phyloP scores from a whole-genome alignment of 2,888 invertebrate genomes.

The Octonoba sinensis region DNA sequence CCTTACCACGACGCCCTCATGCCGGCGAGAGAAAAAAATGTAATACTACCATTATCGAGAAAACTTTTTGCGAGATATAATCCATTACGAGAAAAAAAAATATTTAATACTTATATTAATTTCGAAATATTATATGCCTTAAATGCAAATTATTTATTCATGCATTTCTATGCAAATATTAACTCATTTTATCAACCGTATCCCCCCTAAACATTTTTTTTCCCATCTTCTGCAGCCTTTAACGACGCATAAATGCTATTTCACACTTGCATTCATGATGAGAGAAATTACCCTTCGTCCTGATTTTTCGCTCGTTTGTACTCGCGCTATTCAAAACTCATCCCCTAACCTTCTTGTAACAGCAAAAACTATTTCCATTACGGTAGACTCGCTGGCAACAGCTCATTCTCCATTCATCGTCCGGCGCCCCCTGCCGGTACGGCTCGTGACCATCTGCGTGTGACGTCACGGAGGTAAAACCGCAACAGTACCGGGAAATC shows the following conservation, averaged over 20 bases:
- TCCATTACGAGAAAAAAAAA: too few relatives aligned
- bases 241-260: slow-evolving; percentile 27
- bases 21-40: too few relatives aligned
- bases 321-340: slow-evolving; percentile 5
- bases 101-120: too few relatives aligned
- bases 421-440: slow-evolving; percentile 39
- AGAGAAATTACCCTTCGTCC: slow-evolving; percentile 40
- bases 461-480: slow-evolving; percentile 55
- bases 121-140: too few relatives aligned
- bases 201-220: slow-evolving; percentile 13
- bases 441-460: slow-evolving; percentile 43
- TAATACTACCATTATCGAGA: too few relatives aligned
- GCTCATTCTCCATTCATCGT: slow-evolving; percentile 33
- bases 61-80: too few relatives aligned
- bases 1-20: too few relatives aligned
- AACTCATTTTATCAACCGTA: background rate
- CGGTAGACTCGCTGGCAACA: slow-evolving; percentile 51
- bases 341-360: slow-evolving; percentile 6
- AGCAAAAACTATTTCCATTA: slow-evolving; percentile 49
- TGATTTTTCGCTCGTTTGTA: slow-evolving; percentile 55
- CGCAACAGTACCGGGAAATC: slow-evolving; percentile 56
- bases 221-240: background rate
- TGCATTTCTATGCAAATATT: too few relatives aligned
- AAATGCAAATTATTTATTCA: too few relatives aligned
- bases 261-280: slow-evolving; percentile 37